Evolutionary conservation across 2,888 invertebrate species (phyloP).

Genomic region (Cheilosia pagana): DNA sequence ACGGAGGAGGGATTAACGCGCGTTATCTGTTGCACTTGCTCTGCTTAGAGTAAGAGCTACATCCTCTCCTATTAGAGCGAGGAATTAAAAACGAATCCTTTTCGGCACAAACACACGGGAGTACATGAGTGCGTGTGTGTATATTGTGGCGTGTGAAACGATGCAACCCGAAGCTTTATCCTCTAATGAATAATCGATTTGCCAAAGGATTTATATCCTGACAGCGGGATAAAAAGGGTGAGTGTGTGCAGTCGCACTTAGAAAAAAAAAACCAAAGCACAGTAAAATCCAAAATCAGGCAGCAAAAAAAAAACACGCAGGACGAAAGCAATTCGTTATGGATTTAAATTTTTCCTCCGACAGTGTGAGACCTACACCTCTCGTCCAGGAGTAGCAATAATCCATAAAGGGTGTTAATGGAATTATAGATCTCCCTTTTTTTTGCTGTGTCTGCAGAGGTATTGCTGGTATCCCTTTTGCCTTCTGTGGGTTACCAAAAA

Average conservation of each 20-base stretch:
- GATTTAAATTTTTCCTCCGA: constrained; percentile 68
- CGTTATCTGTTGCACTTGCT: constrained; percentile 73
- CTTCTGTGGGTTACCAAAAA: constrained; percentile 39
- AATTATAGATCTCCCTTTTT: constrained; percentile 67
- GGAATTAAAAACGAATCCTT: constrained; percentile 71
- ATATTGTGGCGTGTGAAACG: constrained; percentile 73
- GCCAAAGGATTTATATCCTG: constrained; percentile 73
- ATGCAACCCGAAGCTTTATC: constrained; percentile 74
- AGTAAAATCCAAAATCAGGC: not conserved
- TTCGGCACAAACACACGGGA: constrained; percentile 28
- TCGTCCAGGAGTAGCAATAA: constrained; percentile 59
- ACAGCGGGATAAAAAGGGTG: constrained; percentile 45
- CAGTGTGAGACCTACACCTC: constrained; percentile 33
- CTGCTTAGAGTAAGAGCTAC: constrained; percentile 14
- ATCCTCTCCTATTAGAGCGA: constrained; percentile 61
- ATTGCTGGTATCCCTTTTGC: constrained; percentile 35
- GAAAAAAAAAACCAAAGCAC: constrained; percentile 20
- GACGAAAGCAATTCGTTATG: constrained; percentile 74
- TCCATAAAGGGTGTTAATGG: constrained; percentile 75
- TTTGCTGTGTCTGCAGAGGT: constrained; percentile 1
- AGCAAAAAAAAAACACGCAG: constrained; percentile 12
- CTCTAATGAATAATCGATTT: constrained; percentile 75
- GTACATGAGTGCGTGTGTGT: constrained; percentile 13
- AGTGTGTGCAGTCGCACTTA: constrained; percentile 55
- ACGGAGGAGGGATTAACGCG: constrained; percentile 56